phyloP scores from a whole-genome alignment of 2,797 vertebrate species.

The Cetoscarus ocellatus region DNA sequence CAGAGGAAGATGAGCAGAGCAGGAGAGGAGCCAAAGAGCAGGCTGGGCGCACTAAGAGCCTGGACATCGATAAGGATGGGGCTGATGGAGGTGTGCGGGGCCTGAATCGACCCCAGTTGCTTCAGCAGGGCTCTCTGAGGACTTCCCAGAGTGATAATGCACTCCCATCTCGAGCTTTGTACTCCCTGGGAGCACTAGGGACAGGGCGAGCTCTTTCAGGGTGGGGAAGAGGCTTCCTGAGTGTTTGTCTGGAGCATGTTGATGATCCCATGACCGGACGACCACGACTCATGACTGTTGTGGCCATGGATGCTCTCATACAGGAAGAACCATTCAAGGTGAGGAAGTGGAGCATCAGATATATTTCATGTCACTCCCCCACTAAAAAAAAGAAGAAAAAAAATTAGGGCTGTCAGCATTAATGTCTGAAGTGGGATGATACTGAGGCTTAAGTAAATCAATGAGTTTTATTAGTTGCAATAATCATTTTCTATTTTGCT shows the following conservation, averaged over 20 bases:
- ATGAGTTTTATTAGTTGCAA: no score
- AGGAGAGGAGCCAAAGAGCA: slow-evolving; percentile 86
- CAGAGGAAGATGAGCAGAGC: slow-evolving; percentile 83
- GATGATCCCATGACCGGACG: slow-evolving; percentile 86
- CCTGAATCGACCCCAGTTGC: slow-evolving; percentile 70
- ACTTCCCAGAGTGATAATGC: slow-evolving; percentile 88
- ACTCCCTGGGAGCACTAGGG: slow-evolving; percentile 64
- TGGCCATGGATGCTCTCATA: slow-evolving; percentile 88
- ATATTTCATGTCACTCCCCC: not conserved
- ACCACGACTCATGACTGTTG: slow-evolving; percentile 87
- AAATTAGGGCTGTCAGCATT: no score
- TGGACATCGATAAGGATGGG: slow-evolving; percentile 85
- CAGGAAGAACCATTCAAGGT: slow-evolving; percentile 88
- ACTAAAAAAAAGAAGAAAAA: no score
- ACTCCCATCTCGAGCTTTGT: slow-evolving; percentile 75
- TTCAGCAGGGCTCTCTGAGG: slow-evolving; percentile 80
- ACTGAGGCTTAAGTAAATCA: no score
- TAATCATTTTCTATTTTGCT: no score
- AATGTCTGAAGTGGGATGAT: no score
- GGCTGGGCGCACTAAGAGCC: slow-evolving; percentile 86
- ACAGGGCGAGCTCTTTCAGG: slow-evolving; percentile 81
- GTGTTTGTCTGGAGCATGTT: slow-evolving; percentile 85
- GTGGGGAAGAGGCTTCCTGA: slow-evolving; percentile 91
- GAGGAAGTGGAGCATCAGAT: slow-evolving; percentile 22
- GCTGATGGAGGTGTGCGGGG: slow-evolving; percentile 68